Conservation (phyloP, 2,888 invertebrate genomes). For the Spisula subtruncata region DNA sequence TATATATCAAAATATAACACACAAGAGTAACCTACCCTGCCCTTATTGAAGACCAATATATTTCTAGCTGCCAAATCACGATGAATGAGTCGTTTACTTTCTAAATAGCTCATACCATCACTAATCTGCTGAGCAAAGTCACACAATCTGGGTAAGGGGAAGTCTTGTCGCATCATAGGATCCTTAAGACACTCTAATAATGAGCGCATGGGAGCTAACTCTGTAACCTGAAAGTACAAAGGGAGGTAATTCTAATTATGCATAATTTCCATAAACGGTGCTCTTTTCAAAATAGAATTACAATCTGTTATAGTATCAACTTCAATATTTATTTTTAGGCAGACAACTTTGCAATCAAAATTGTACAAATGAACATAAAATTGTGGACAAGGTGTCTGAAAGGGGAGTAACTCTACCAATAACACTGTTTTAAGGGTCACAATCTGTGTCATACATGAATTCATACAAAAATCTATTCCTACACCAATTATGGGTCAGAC, state of each 20-base stretch:
- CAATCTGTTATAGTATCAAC: too few species aligned
- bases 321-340: too few species aligned
- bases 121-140: slow-evolving; percentile 98
- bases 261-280: too few species aligned
- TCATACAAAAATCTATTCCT: too few species aligned
- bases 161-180: slow-evolving; percentile 95
- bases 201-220: slow-evolving; percentile 97
- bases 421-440: too few species aligned
- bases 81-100: slow-evolving; percentile 98
- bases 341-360: too few species aligned
- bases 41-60: slow-evolving; percentile 94
- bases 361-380: neutral
- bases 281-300: too few species aligned
- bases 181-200: slow-evolving; percentile 98
- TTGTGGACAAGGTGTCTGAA: neutral
- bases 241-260: neutral
- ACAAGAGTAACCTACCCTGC: slow-evolving; percentile 20
- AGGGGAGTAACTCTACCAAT: neutral
- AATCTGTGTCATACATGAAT: too few species aligned
- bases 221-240: slow-evolving; percentile 92
- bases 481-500: too few species aligned
- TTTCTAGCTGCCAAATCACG: slow-evolving; percentile 99
- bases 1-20: neutral
- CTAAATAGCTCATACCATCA: slow-evolving; percentile 99
- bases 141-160: slow-evolving; percentile 96